Percentiles rank a stretch among this genome's conserved stretches.
Evolutionary conservation across 2,113 vertebrate species (phyloP).

Genomic region (Hemiprocne comata): DNA sequence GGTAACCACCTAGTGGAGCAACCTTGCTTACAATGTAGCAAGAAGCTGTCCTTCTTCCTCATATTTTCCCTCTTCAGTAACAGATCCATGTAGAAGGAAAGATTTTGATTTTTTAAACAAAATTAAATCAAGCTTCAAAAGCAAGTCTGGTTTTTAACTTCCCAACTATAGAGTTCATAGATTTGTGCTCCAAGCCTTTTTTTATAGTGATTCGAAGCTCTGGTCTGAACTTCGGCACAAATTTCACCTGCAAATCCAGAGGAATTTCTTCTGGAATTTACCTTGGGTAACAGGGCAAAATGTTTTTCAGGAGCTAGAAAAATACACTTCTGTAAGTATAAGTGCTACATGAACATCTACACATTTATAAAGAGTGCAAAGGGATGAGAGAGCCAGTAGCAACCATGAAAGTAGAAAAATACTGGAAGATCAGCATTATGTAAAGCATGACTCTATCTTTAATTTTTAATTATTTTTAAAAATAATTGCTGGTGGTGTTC

Average conservation of each 20-base stretch:
- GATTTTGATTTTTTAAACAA: background rate
- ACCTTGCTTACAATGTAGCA: background rate
- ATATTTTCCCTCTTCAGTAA: background rate
- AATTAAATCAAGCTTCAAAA: background rate
- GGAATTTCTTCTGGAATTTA: background rate
- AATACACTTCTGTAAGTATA: background rate
- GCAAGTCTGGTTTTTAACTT: background rate
- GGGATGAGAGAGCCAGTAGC: background rate
- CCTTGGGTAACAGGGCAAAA: background rate
- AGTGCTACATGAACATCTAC: background rate
- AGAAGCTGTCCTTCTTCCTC: background rate
- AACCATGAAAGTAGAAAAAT: background rate
- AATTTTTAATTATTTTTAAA: background rate
- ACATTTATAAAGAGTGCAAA: background rate
- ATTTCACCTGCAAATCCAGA: background rate
- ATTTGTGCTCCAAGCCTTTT: background rate
- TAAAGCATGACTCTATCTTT: background rate
- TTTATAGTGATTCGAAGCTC: background rate
- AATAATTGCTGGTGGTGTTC: background rate
- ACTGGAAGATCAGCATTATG: background rate
- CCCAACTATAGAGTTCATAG: background rate
- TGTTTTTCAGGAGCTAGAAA: background rate
- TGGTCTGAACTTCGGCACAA: background rate
- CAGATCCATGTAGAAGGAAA: background rate
- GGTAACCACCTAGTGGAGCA: background rate